Evolutionary conservation across 2,888 invertebrate species (phyloP).

Genomic region (Rhopalosiphum nymphaeae): DNA sequence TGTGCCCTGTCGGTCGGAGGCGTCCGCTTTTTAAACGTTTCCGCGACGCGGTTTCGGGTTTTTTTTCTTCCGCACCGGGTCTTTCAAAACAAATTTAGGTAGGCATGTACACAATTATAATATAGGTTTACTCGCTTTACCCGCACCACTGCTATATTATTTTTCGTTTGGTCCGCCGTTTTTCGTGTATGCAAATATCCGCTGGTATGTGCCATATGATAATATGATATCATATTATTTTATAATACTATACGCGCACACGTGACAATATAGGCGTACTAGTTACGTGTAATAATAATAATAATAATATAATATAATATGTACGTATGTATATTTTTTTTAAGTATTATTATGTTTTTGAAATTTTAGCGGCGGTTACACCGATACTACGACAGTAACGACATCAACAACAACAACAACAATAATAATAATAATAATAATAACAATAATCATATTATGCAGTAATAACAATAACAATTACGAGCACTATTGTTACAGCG

Average conservation of each 20-base stretch:
- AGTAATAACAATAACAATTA: not conserved
- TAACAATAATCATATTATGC: not conserved
- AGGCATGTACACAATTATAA: not conserved
- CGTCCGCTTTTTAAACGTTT: slow-evolving; percentile 49
- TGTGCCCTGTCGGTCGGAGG: slow-evolving; percentile 15
- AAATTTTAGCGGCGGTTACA: not conserved
- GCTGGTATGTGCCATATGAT: not conserved
- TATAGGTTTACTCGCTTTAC: not conserved
- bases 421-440: not conserved
- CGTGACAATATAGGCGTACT: not conserved
- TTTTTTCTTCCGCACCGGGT: slow-evolving; percentile 26
- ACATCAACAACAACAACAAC: not conserved
- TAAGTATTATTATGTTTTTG: not conserved
- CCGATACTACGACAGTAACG: not conserved
- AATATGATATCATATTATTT: slow-evolving; percentile 28
- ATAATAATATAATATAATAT: not conserved
- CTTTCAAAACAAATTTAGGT: slow-evolving; percentile 33
- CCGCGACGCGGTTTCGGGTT: not conserved
- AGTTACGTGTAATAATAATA: not conserved
- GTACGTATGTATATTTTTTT: not conserved
- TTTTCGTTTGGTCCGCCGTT: not conserved
- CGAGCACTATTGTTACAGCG: not conserved
- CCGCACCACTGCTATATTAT: not conserved
- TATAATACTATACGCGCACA: not conserved
- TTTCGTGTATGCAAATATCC: not conserved